phyloP scores from a whole-genome alignment of 2,888 invertebrate genomes.

The Phasia obesa region DNA sequence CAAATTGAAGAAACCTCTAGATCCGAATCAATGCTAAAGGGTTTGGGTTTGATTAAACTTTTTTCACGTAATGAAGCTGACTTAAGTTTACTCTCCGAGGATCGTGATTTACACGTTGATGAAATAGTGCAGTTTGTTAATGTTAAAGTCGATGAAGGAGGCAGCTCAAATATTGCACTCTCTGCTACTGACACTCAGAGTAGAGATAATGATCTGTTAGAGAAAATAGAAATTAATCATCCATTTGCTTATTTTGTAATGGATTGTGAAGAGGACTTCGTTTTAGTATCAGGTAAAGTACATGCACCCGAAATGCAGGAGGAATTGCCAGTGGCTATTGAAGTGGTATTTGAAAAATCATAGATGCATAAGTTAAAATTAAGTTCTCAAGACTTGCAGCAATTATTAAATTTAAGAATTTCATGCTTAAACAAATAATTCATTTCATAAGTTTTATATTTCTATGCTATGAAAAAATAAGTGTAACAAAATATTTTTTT shows the following conservation, averaged over 20 bases:
- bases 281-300: constrained; percentile 85
- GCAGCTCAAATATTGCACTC: constrained; percentile 82
- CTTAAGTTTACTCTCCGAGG: constrained; percentile 84
- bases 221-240: constrained; percentile 84
- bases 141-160: constrained; percentile 85
- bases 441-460: constrained; percentile 19
- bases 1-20: constrained; percentile 86
- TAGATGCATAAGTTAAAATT: constrained; percentile 65
- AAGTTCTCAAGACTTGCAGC: constrained; percentile 55
- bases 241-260: constrained; percentile 87
- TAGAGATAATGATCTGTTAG: constrained; percentile 74
- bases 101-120: constrained; percentile 86
- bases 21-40: constrained; percentile 84
- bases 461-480: neutral
- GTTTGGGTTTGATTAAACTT: constrained; percentile 85
- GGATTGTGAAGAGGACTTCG: constrained; percentile 84
- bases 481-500: constrained; percentile 21
- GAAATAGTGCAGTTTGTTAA: constrained; percentile 87
- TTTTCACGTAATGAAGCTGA: constrained; percentile 85
- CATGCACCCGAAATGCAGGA: constrained; percentile 83
- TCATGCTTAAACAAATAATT: constrained; percentile 26
- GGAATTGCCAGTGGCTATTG: constrained; percentile 73
- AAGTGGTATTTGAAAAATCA: constrained; percentile 77
- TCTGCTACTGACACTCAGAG: constrained; percentile 77
- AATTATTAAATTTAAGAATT: constrained; percentile 41